Evolutionary conservation across 2,797 vertebrate species (phyloP).

Genomic region (Cheirogaleus major): DNA sequence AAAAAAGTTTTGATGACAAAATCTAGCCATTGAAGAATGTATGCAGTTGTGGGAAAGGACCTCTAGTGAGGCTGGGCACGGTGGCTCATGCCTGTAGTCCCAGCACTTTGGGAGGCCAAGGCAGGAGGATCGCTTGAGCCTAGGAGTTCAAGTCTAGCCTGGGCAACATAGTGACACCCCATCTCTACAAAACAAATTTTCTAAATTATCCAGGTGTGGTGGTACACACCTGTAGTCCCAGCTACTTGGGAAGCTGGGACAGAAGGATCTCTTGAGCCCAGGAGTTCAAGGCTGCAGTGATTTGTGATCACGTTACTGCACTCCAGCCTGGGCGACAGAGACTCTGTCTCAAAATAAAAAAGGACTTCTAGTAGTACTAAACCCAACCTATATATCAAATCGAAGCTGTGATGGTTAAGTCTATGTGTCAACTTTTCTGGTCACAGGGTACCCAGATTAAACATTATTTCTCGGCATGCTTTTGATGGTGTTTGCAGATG

Average conservation of each 20-base stretch:
- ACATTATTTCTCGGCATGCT: background rate
- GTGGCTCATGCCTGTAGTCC: background rate
- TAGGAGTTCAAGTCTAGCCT: background rate
- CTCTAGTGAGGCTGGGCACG: background rate
- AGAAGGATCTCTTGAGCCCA: background rate
- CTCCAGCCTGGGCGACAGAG: background rate
- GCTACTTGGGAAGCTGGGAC: background rate
- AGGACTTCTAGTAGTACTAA: background rate
- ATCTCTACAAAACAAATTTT: background rate
- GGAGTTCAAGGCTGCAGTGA: background rate
- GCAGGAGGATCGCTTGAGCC: background rate
- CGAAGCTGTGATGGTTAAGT: background rate
- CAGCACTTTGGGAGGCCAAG: background rate
- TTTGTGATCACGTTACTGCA: background rate
- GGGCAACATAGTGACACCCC: background rate
- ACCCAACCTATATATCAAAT: background rate
- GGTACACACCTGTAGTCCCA: background rate
- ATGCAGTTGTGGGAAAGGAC: background rate
- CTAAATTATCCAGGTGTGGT: background rate
- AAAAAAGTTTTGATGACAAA: conserved; percentile 10
- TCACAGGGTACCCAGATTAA: background rate
- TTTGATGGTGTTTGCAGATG: background rate
- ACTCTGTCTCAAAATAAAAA: background rate
- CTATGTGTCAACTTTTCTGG: background rate
- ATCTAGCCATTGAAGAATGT: background rate